Conservation (phyloP, 2,113 vertebrate genomes). For the Accipiter cooperii region DNA sequence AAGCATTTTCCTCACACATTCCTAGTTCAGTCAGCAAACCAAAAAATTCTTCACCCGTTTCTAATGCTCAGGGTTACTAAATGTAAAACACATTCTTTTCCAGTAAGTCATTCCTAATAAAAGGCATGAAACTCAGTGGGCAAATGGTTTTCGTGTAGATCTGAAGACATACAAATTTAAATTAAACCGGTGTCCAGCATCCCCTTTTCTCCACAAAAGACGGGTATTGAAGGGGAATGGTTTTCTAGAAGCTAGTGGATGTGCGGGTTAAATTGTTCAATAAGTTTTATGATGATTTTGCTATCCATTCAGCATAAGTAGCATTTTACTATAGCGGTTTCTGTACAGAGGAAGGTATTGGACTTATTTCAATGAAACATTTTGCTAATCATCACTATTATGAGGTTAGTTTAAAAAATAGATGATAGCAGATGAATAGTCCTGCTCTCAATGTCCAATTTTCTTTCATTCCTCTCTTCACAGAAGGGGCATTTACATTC, state of each 20-base stretch:
- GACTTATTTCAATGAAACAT: background rate
- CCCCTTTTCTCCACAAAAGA: background rate
- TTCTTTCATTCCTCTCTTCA: background rate
- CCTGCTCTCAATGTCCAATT: background rate
- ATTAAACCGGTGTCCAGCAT: background rate
- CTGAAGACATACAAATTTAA: background rate
- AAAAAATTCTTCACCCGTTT: background rate
- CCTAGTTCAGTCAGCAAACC: background rate
- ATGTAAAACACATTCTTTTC: conserved; percentile 8
- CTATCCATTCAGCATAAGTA: background rate
- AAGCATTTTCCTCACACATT: background rate
- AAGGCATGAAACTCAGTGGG: background rate
- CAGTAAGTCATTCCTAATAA: background rate
- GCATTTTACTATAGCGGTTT: background rate
- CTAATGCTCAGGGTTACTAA: background rate
- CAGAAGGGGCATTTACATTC: background rate
- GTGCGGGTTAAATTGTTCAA: background rate
- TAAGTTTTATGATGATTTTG: background rate
- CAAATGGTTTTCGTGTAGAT: background rate
- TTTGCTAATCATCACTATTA: background rate
- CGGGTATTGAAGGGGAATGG: background rate
- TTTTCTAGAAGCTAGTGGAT: background rate
- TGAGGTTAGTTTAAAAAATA: background rate
- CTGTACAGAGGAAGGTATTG: background rate
- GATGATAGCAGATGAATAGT: background rate